Evolutionary conservation across 2,888 invertebrate species (phyloP).

Genomic region (Epinotia brunnichana): DNA sequence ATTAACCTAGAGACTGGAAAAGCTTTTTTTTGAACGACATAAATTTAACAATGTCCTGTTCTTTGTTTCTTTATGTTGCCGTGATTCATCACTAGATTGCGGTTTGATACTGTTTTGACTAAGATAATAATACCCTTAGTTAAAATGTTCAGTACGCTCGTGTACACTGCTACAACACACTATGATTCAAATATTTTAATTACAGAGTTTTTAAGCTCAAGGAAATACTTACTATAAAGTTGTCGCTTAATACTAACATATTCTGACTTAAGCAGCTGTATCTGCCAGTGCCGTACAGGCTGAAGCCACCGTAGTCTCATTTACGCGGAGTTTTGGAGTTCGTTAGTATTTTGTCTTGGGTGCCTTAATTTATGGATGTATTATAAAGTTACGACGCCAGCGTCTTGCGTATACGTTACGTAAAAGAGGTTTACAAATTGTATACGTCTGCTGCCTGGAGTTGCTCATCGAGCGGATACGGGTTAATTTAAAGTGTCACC

Average conservation of each 20-base stretch:
- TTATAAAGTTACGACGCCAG: constrained; percentile 53
- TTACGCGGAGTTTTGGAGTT: constrained; percentile 52
- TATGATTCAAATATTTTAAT: constrained; percentile 15
- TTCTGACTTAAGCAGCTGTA: constrained; percentile 28
- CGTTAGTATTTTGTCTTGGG: constrained; percentile 58
- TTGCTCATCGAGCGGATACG: constrained; percentile 1
- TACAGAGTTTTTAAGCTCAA: not conserved
- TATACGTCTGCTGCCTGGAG: constrained; percentile 8
- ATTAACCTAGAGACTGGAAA: no score
- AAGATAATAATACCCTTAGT: not conserved
- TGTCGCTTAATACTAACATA: constrained; percentile 13
- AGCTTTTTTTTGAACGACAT: no score
- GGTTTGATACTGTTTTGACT: no score
- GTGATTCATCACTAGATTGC: no score
- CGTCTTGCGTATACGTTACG: constrained; percentile 46
- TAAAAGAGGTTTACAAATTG: constrained; percentile 36
- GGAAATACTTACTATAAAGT: not conserved
- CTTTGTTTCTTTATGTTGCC: no score
- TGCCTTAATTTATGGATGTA: constrained; percentile 61
- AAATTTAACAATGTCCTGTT: no score
- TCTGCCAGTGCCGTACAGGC: constrained; percentile 8
- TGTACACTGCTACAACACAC: not conserved
- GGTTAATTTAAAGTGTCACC: not conserved
- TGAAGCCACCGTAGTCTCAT: constrained; percentile 47
- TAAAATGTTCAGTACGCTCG: not conserved